These are phyloP conservation scores for Kryptolebias ocellatus DNA, from an alignment of 2,797 vertebrate species.

Conservation along the genomic window DNA sequence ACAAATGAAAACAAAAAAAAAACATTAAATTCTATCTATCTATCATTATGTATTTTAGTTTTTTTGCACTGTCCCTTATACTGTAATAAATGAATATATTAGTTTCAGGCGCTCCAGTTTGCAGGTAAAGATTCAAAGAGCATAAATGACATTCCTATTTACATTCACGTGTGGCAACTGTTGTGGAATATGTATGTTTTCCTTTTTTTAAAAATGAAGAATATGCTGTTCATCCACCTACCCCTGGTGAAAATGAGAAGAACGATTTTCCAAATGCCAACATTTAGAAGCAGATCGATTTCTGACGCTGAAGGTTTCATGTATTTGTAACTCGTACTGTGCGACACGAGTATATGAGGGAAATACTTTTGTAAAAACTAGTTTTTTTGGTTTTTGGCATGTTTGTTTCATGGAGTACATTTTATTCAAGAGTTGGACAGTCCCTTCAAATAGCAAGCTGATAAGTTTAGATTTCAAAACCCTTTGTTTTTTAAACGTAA, in stretches of 20 bases:
- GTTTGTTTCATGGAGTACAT: not conserved
- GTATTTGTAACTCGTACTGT: not conserved
- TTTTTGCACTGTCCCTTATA: not conserved
- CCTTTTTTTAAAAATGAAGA: no score
- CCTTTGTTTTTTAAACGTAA: constrained; percentile 12
- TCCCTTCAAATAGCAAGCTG: not conserved
- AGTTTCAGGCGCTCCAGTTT: not conserved
- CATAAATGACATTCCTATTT: not conserved
- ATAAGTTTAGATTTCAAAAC: constrained; percentile 11
- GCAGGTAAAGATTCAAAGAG: not conserved
- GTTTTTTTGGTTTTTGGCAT: not conserved
- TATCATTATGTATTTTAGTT: no score
- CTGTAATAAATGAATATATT: not conserved
- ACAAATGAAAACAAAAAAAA: not conserved
- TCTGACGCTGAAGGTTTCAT: not conserved
- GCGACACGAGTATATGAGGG: not conserved
- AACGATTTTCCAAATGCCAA: not conserved
- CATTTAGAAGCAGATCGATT: constrained; percentile 5
- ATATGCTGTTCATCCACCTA: no score
- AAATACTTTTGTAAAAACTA: not conserved
- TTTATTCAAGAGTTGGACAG: not conserved
- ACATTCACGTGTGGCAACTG: not conserved
- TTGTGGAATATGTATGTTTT: no score
- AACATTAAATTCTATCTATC: not conserved
- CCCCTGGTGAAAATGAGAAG: constrained; percentile 8